Percentiles rank a stretch among this genome's conserved stretches.
phyloP scores from a whole-genome alignment of 1,140 invertebrate species.

The Bacillus rossius region DNA sequence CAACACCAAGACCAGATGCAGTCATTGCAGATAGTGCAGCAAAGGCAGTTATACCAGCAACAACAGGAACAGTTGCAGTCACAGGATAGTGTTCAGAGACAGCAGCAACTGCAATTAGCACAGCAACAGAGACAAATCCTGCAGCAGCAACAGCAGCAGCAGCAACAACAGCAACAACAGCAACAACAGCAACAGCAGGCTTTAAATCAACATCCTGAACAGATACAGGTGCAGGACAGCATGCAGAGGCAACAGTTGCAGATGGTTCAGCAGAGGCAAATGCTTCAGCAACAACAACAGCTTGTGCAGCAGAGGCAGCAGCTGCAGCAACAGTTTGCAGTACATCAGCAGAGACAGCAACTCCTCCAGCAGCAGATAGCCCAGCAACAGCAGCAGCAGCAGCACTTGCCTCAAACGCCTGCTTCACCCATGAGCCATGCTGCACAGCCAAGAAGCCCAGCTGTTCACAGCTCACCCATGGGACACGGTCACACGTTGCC shows the following conservation, averaged over 20 bases:
- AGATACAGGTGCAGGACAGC: conserved; percentile 17
- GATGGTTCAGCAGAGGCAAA: conserved; percentile 38
- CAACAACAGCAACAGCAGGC: conserved; percentile 12
- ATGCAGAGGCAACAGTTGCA: conserved; percentile 31
- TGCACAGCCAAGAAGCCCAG: conserved; percentile 16
- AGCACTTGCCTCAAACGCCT: conserved; percentile 45
- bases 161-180: conserved; percentile 19
- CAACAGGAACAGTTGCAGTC: conserved; percentile 25
- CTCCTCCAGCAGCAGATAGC: conserved; percentile 40
- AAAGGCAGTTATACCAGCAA: conserved; percentile 35
- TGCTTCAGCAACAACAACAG: conserved; percentile 38
- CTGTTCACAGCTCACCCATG: conserved; percentile 6
- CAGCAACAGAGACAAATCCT: not conserved
- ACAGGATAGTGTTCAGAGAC: not conserved
- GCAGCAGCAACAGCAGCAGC: conserved; percentile 9
- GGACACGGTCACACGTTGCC: conserved; percentile 3
- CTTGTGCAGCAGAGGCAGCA: conserved; percentile 26
- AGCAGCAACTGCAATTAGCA: conserved; percentile 9
- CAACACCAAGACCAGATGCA: not conserved
- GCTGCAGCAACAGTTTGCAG: conserved; percentile 38
- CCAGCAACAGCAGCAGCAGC: conserved; percentile 40
- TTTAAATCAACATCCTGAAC: conserved; percentile 9
- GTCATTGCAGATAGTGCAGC: conserved; percentile 3
- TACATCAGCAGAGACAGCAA: conserved; percentile 14
- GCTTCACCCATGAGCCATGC: conserved; percentile 50